Percentiles rank a stretch among this genome's conserved stretches.
These are phyloP conservation scores for Altica lythri DNA, from an alignment of 2,888 invertebrate genomes.

Conservation along the genomic window DNA sequence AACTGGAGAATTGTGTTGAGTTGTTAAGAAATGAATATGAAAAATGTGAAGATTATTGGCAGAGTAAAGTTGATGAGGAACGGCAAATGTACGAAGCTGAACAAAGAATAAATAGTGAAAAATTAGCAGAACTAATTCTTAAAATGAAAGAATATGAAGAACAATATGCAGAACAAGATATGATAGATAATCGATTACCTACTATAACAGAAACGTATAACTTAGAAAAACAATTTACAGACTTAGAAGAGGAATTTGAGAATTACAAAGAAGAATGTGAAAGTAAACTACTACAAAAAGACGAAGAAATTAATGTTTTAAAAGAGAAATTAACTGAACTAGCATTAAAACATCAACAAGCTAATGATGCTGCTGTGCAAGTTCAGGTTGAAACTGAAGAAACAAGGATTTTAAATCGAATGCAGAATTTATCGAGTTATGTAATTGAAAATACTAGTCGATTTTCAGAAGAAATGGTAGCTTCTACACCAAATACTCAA, in stretches of 20 bases:
- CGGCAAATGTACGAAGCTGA: conserved; percentile 75
- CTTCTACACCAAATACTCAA: conserved; percentile 25
- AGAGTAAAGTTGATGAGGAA: conserved; percentile 77
- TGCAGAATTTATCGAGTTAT: conserved; percentile 50
- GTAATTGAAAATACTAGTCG: conserved; percentile 51
- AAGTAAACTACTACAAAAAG: conserved; percentile 61
- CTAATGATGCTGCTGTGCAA: conserved; percentile 40
- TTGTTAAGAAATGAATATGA: conserved; percentile 79
- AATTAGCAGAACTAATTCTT: conserved; percentile 71
- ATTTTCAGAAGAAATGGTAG: conserved; percentile 50
- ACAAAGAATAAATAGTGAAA: conserved; percentile 75
- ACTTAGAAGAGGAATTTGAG: conserved; percentile 73
- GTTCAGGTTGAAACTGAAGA: conserved; percentile 43
- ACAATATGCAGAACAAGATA: conserved; percentile 63
- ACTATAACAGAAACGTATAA: conserved; percentile 78
- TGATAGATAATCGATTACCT: conserved; percentile 64
- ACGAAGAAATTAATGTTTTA: conserved; percentile 62
- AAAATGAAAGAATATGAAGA: conserved; percentile 84
- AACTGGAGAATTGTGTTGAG: conserved; percentile 75
- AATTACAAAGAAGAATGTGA: conserved; percentile 61
- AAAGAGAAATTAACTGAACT: conserved; percentile 59
- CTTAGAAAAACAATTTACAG: conserved; percentile 72
- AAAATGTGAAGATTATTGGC: conserved; percentile 87
- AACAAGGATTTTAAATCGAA: conserved; percentile 42
- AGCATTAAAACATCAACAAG: conserved; percentile 44